A percentile compares a stretch with the other conserved stretches of the same genome.
Evolutionary conservation across 2,888 invertebrate genomes (phyloP).

Genomic region (Nineta flava): DNA sequence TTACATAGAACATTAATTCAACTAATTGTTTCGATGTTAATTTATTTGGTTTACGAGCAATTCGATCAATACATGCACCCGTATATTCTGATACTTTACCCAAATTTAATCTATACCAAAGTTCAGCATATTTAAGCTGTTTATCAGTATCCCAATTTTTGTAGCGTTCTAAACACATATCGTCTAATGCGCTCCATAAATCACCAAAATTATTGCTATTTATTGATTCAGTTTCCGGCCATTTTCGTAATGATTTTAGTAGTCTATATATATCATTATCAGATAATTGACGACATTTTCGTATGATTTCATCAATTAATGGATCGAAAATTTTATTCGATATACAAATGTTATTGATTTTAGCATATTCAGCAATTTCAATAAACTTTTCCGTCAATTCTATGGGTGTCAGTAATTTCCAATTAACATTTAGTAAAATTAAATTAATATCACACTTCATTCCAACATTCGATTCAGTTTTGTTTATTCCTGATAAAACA

Average conservation of each 20-base stretch:
- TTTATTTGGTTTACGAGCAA: constrained; percentile 37
- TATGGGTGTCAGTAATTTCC: constrained; percentile 11
- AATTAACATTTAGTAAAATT: constrained; percentile 15
- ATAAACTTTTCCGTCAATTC: constrained; percentile 19
- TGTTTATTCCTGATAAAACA: neutral
- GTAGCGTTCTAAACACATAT: constrained; percentile 36
- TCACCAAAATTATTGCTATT: constrained; percentile 41
- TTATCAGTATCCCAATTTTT: constrained; percentile 35
- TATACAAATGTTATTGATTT: constrained; percentile 18
- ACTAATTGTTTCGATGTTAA: constrained; percentile 45
- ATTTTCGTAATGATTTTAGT: constrained; percentile 32
- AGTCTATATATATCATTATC: constrained; percentile 39
- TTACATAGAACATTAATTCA: constrained; percentile 49
- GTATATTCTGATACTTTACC: constrained; percentile 38
- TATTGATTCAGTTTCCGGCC: constrained; percentile 34
- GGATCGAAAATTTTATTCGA: constrained; percentile 23
- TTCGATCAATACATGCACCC: constrained; percentile 32
- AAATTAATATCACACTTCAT: constrained; percentile 13
- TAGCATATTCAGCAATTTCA: constrained; percentile 18
- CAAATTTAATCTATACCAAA: constrained; percentile 45
- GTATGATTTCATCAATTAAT: constrained; percentile 27
- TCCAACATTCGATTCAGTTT: neutral
- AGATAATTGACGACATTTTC: constrained; percentile 34
- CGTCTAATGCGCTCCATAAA: constrained; percentile 51
- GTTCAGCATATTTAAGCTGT: constrained; percentile 40